Evolutionary conservation across 1,140 invertebrate species (phyloP), one percentile per base, ranked within the genome.

Genomic region (Steinernema feltiae): DNA sequence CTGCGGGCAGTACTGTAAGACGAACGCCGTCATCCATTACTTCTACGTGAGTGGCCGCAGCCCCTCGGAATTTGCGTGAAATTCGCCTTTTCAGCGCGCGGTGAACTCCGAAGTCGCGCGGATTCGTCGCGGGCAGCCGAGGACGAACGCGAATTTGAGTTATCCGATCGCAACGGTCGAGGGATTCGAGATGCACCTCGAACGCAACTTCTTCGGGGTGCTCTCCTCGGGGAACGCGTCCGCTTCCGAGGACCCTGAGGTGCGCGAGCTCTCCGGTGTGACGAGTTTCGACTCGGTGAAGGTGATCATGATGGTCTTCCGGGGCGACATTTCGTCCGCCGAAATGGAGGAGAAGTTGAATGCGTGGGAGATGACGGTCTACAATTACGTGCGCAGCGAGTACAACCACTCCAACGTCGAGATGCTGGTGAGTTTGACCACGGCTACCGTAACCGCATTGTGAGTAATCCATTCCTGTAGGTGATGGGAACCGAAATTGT

Each of bases 401-500:
- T 30, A 46, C 48, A 30, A 29, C 18, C 7, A 78, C 32, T 41
- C 74, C 53, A 31, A 74, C 32, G 69, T 80, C 30, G 79, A 80
- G 53, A 79, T 80, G 41, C 75, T 77, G 29, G 79, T 80, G 69
- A 76, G 73, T 74, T 71, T 75, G n/a, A n/a, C n/a, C n/a, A n/a
- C 24, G 32, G 7, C 73, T 17, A 0, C 24, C 71, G 35, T 30
- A 12, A 21, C 35, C 7, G 17, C 31, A 77, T 32, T 70, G 17
- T 76, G 7, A 76, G 12, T 30, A 70, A 77, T 2, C 18, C 1
- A 31, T 17, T 72, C 1, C 48, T 78, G 35, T 53, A 79, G 78
- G 79, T 83, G 24, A 72, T 85, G 32, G 84, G 84, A 24, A 78
- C 78, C 30, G 84, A 86, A 63, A 83, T 85, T 30, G 80, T 85